Base-by-base conservation (phyloP, 2,113 vertebrate species). In the Chlorodrepanis virens region DNA sequence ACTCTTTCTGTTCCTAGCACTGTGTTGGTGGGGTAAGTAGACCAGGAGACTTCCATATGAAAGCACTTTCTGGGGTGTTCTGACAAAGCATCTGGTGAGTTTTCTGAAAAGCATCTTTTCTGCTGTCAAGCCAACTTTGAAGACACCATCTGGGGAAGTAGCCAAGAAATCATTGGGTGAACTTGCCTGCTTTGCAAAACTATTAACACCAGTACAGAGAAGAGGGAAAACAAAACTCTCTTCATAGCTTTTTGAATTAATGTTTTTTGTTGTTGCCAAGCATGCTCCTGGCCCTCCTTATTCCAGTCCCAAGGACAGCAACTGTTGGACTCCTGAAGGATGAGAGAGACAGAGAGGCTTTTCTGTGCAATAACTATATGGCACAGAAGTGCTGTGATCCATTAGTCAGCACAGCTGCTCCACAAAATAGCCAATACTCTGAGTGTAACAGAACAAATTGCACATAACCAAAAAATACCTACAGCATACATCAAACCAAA, bases 391-490 rank as follows among this genome's bases (percentile, higher is more conserved):
- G 94, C 86, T 93, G 94, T 52, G 88, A 96, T 95, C 95, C 93
- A 95, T 96, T 96, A 95, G 94, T 96, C 92, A 96, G 86, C 89
- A 61, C 93, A 95, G 94, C 94, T 96, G 96, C 96, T 95, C 86
- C 61, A 42, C 69, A 52, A 78, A 97, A 96, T 93, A 96, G 96
- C 92, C 96, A 81, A 47, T 93, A 92, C 92, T 79, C 86, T 45
- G 94, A 93, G 72, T 90, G 72, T 90, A 96, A 93, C 94, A 95
- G 92, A 90, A 96, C 95, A 96, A 93, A 97, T 96, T 94, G 96
- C 95, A 95, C 96, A 96, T 96, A 96, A 96, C 96, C 94, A 94
- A 94, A 97, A 97, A 94, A 96, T 94, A 95, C 92, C 96, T 95
- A 87, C 77, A 90, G 94, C 93, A 92, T 97, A 89, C 88, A 95